These are phyloP conservation scores for Rhabdophis nuchalis DNA, from an alignment of 2,797 vertebrate genomes.

Conservation along the genomic window DNA sequence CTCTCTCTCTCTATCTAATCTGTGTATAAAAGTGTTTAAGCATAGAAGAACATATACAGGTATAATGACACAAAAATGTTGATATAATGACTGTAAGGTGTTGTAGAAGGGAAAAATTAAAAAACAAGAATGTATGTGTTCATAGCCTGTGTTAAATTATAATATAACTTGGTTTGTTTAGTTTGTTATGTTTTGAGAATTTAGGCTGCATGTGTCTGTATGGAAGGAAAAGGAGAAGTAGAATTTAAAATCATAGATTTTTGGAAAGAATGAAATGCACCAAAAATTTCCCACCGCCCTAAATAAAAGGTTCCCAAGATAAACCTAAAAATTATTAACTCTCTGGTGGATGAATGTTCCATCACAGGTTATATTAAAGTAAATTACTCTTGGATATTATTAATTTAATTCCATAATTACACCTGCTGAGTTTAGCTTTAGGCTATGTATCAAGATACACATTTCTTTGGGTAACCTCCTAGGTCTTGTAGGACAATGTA, in stretches of 20 bases:
- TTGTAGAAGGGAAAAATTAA: no score
- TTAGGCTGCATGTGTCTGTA: neutral
- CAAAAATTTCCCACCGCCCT: neutral
- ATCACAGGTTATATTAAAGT: slow-evolving; percentile 19
- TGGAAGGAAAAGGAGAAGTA: neutral
- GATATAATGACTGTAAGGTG: no score
- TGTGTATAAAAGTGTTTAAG: no score
- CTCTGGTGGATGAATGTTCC: slow-evolving; percentile 7
- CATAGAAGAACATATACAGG: no score
- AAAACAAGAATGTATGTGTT: neutral
- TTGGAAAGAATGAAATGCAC: neutral
- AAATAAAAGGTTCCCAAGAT: neutral
- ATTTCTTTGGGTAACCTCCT: slow-evolving; percentile 38
- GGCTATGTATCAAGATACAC: slow-evolving; percentile 49
- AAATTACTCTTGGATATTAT: slow-evolving; percentile 43
- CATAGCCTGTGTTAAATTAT: neutral
- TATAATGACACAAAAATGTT: no score
- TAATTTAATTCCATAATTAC: slow-evolving; percentile 47
- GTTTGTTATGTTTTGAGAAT: neutral
- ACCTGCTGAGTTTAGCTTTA: neutral
- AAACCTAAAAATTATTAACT: neutral
- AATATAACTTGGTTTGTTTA: neutral
- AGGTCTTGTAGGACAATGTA: slow-evolving; percentile 13
- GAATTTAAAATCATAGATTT: slow-evolving; percentile 30
- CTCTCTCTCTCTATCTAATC: no score